phyloP scores from a whole-genome alignment of 2,797 vertebrate genomes.

The Pipistrellus kuhlii region DNA sequence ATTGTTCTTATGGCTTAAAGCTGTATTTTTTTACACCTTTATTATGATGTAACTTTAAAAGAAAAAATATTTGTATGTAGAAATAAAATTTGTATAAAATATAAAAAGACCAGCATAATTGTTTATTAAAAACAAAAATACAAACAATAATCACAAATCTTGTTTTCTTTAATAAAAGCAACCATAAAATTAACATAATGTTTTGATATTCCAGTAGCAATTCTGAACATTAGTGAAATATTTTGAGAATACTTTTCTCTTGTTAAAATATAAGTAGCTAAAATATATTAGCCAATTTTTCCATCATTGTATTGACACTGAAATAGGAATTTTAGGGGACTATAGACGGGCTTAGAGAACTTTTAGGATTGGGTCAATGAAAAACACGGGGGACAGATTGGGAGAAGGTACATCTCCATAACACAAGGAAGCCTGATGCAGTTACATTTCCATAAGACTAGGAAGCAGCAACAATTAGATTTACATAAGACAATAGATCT shows the following conservation, averaged over 20 bases:
- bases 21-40: background rate
- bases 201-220: background rate
- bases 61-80: background rate
- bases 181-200: background rate
- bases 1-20: background rate
- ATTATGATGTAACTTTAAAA: background rate
- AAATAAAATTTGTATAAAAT: slow-evolving; percentile 33
- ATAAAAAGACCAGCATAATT: background rate
- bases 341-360: too few species aligned
- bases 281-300: background rate
- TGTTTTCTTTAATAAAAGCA: slow-evolving; percentile 22
- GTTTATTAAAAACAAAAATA: slow-evolving; percentile 51
- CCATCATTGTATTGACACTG: background rate
- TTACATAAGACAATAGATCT: too few species aligned
- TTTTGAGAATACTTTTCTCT: slow-evolving; percentile 31
- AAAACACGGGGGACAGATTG: too few species aligned
- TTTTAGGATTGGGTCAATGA: too few species aligned
- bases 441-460: too few species aligned
- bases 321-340: too few species aligned
- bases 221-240: slow-evolving; percentile 18
- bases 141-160: background rate
- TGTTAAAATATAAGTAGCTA: background rate
- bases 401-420: too few species aligned
- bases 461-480: too few species aligned
- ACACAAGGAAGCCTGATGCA: too few species aligned